Evolutionary conservation across 2,888 invertebrate species (phyloP).

Genomic region (Nebria brevicollis): DNA sequence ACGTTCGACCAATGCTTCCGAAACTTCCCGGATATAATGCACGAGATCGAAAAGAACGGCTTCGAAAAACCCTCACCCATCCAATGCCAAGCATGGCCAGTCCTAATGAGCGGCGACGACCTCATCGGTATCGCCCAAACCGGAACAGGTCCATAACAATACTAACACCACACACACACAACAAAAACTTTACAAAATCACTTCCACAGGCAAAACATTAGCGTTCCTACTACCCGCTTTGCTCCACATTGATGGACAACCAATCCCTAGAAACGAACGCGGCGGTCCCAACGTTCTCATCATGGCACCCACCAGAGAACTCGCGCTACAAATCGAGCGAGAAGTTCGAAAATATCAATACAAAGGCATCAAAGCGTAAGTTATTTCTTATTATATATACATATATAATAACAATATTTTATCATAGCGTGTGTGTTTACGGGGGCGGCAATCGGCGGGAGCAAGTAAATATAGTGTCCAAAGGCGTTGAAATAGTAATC

Average conservation of each 20-base stretch:
- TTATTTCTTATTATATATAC: constrained; percentile 41
- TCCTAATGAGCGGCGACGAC: constrained; percentile 89
- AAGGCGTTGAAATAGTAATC: constrained; percentile 93
- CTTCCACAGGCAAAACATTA: constrained; percentile 83
- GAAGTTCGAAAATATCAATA: constrained; percentile 92
- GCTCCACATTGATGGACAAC: constrained; percentile 91
- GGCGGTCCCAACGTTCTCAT: constrained; percentile 87
- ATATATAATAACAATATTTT: too few species aligned
- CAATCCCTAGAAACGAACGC: constrained; percentile 75
- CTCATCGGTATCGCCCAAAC: constrained; percentile 97
- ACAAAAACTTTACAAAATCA: too few species aligned
- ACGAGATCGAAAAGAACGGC: constrained; percentile 81
- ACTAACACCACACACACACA: too few species aligned
- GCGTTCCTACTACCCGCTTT: constrained; percentile 93
- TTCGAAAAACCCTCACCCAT: constrained; percentile 90
- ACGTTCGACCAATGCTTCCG: constrained; percentile 87
- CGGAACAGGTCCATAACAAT: constrained; percentile 70
- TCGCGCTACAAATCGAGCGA: constrained; percentile 91
- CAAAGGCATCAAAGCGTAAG: constrained; percentile 83
- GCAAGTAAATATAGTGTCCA: constrained; percentile 78
- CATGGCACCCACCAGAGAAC: constrained; percentile 91
- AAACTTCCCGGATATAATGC: constrained; percentile 84
- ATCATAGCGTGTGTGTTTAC: constrained; percentile 82
- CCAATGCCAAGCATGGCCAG: constrained; percentile 94
- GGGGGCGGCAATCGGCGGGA: constrained; percentile 86